Conservation (phyloP, 2,888 invertebrate species). For the Lycia hirtaria region DNA sequence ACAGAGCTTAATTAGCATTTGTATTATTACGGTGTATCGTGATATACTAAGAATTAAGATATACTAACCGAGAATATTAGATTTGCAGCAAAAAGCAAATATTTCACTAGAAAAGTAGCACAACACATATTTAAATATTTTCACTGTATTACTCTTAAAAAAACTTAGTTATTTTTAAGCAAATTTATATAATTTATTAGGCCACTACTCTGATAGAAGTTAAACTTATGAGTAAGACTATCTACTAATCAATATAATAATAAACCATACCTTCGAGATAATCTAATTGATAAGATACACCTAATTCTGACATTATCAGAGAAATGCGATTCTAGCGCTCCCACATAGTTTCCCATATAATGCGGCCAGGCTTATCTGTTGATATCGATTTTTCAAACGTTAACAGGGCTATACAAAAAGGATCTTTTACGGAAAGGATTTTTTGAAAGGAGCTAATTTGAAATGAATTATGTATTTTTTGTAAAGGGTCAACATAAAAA, state of each 20-base stretch:
- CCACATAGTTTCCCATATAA: too few relatives aligned
- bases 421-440: too few relatives aligned
- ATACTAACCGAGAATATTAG: slow-evolving; percentile 61
- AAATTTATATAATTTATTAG: too few relatives aligned
- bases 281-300: background rate
- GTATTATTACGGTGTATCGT: background rate
- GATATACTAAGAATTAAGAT: background rate
- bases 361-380: too few relatives aligned
- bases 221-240: background rate
- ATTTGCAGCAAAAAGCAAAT: slow-evolving; percentile 60
- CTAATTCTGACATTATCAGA: background rate
- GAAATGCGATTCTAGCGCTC: too few relatives aligned
- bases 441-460: too few relatives aligned
- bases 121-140: slow-evolving; percentile 58
- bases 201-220: background rate
- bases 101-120: slow-evolving; percentile 58
- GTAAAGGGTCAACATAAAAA: too few relatives aligned
- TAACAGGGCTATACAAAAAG: too few relatives aligned
- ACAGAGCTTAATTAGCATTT: background rate
- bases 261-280: background rate
- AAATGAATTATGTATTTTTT: too few relatives aligned
- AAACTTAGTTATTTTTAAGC: slow-evolving; percentile 32
- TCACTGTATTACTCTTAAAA: background rate
- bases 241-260: background rate
- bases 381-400: too few relatives aligned